Percentiles rank a stretch among this genome's conserved stretches.
These are phyloP conservation scores for Hemiprocne comata DNA, from an alignment of 2,113 vertebrate genomes.

Conservation along the genomic window DNA sequence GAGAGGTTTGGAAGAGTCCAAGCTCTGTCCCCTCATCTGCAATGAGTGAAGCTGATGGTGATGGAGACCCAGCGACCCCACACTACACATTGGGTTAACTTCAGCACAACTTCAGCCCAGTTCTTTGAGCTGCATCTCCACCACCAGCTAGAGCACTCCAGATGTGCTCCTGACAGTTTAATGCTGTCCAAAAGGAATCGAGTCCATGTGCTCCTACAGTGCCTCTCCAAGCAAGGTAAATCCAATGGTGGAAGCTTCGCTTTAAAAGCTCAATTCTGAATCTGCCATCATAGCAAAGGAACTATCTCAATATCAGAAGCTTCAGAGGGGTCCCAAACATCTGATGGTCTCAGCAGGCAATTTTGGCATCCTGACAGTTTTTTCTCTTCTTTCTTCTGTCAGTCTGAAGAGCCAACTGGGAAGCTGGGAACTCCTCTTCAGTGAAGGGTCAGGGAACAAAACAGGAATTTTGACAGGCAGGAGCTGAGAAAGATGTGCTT, in stretches of 20 bases:
- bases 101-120: not conserved
- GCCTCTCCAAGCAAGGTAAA: not conserved
- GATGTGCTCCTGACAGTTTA: not conserved
- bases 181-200: not conserved
- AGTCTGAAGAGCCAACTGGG: not conserved
- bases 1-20: not conserved
- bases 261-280: not conserved
- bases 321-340: accelerated
- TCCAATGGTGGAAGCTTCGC: not conserved
- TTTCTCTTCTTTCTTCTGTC: not conserved
- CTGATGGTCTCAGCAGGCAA: not conserved
- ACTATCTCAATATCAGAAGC: not conserved
- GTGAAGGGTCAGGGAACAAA: not conserved
- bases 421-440: not conserved
- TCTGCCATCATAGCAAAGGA: not conserved
- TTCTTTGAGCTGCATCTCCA: not conserved
- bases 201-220: accelerated
- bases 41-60: not conserved
- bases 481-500: not conserved
- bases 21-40: not conserved
- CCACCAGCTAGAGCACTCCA: not conserved
- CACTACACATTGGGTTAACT: accelerated
- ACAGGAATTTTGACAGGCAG: not conserved
- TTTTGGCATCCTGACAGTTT: not conserved
- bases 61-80: not conserved